Percentiles rank a stretch among this genome's conserved stretches.
Conservation (phyloP, 1,140 invertebrate genomes). For the Colletes latitarsis region DNA sequence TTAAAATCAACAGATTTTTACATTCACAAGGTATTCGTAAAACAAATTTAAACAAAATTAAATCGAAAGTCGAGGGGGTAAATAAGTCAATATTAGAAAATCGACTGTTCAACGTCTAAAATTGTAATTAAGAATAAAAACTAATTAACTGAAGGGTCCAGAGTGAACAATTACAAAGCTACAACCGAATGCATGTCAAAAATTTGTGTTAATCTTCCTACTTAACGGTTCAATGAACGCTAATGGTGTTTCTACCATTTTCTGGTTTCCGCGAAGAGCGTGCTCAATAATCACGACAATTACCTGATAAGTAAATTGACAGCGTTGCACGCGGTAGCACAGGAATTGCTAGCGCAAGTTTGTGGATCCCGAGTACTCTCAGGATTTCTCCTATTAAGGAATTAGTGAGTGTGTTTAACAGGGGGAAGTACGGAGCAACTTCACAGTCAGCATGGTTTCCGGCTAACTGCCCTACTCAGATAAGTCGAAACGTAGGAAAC, state of each 20-base stretch:
- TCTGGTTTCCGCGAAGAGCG: background rate
- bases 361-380: slow-evolving; percentile 2
- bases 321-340: background rate
- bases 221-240: background rate
- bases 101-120: no score
- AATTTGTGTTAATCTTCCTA: background rate
- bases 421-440: slow-evolving; percentile 8
- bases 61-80: no score
- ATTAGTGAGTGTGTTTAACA: slow-evolving; percentile 33
- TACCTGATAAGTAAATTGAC: slow-evolving; percentile 1
- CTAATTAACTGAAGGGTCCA: no score
- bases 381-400: slow-evolving; percentile 29
- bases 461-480: slow-evolving; percentile 42
- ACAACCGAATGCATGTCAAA: no score
- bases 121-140: no score
- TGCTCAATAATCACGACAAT: background rate
- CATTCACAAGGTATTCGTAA: no score
- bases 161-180: no score
- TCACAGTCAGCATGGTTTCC: slow-evolving; percentile 38
- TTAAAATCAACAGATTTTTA: no score
- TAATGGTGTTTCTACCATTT: background rate
- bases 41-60: no score
- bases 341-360: slow-evolving; percentile 17
- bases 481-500: slow-evolving; percentile 37
- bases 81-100: no score